Evolutionary conservation across 2,113 vertebrate genomes (phyloP).

Genomic region (Romanogobio albipinnatus): DNA sequence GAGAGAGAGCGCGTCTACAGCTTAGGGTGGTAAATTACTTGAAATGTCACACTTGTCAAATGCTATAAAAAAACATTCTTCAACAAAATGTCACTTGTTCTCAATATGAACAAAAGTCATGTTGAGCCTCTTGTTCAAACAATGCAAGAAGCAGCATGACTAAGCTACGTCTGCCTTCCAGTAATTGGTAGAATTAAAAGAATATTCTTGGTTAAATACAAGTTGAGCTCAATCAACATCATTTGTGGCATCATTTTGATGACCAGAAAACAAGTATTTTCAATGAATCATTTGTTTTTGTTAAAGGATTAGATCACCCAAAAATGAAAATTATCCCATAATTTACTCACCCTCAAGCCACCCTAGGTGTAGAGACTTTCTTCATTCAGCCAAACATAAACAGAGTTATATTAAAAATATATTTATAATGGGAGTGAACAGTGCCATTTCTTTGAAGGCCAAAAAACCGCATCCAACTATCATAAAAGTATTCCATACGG

Average conservation of each 20-base stretch:
- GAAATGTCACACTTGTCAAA: slow-evolving; percentile 40
- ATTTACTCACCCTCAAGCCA: too few relatives aligned
- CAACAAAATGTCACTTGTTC: slow-evolving; percentile 22
- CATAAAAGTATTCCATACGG: too few relatives aligned
- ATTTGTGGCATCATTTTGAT: background rate
- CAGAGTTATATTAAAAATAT: too few relatives aligned
- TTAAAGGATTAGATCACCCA: too few relatives aligned
- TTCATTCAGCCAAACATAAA: too few relatives aligned
- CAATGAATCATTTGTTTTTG: too few relatives aligned
- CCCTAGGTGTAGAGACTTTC: too few relatives aligned
- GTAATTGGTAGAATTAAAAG: background rate
- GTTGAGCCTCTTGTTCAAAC: background rate
- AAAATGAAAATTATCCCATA: too few relatives aligned
- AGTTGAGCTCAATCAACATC: background rate
- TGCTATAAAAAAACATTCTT: slow-evolving; percentile 3
- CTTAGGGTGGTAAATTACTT: slow-evolving; percentile 14
- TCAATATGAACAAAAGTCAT: background rate
- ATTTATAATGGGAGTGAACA: too few relatives aligned
- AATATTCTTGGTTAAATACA: background rate
- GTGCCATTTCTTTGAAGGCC: too few relatives aligned
- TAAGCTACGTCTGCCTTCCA: background rate
- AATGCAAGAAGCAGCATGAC: background rate
- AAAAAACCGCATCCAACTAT: too few relatives aligned
- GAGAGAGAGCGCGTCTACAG: slow-evolving; percentile 3
- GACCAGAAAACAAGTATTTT: background rate